A percentile compares a stretch with the other conserved stretches of the same genome.
Evolutionary conservation across 1,140 invertebrate genomes (phyloP).

Genomic region (Meloidogyne exigua): DNA sequence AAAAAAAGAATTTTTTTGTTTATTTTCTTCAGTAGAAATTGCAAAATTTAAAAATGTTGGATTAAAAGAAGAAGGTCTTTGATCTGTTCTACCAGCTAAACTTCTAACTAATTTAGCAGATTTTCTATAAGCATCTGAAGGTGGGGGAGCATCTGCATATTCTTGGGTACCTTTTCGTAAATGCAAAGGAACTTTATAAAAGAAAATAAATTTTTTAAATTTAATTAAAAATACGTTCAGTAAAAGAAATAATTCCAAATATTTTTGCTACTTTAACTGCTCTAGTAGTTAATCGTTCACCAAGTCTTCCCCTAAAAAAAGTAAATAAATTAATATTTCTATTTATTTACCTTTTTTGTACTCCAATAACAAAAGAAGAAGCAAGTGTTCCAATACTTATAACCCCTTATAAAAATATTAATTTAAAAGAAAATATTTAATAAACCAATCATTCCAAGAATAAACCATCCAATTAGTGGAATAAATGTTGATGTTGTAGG

Average conservation of each 20-base stretch:
- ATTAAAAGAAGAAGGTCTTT: background rate
- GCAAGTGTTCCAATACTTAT: conserved; percentile 59
- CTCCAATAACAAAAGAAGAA: conserved; percentile 59
- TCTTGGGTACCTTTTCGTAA: conserved; percentile 54
- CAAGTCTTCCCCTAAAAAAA: conserved; percentile 46
- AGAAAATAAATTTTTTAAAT: background rate
- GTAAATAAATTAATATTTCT: background rate
- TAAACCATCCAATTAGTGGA: conserved; percentile 57
- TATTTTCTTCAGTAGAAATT: background rate
- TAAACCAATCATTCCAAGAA: conserved; percentile 59
- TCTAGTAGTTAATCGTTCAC: conserved; percentile 49
- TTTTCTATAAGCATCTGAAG: conserved; percentile 15
- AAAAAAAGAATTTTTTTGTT: background rate
- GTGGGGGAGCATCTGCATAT: conserved; percentile 45
- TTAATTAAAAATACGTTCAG: conserved; percentile 30
- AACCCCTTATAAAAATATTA: conserved; percentile 20
- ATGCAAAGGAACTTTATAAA: conserved; percentile 46
- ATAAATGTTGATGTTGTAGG: conserved; percentile 61
- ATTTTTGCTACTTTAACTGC: conserved; percentile 49
- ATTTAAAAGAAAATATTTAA: background rate
- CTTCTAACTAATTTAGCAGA: conserved; percentile 12
- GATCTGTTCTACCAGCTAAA: conserved; percentile 3
- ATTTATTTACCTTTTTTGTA: conserved; percentile 47
- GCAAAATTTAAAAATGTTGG: background rate
- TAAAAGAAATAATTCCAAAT: conserved; percentile 53